Percentiles rank a stretch among this genome's conserved stretches.
These are phyloP conservation scores for Drosophila biarmipes DNA, from an alignment of 1,140 invertebrate species.

Conservation along the genomic window DNA sequence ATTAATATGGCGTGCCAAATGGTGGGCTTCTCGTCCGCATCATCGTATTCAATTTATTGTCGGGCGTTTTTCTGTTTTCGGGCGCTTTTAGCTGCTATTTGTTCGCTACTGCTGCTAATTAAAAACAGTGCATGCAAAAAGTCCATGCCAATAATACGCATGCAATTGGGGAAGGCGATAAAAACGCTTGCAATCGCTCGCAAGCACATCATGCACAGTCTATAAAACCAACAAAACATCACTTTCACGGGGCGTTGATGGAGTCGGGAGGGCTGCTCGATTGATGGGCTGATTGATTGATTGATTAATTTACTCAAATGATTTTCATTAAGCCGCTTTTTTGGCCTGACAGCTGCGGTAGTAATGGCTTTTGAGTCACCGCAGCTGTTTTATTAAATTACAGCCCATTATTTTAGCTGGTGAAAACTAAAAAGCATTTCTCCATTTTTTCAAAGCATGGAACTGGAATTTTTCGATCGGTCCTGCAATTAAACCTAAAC, in stretches of 20 bases:
- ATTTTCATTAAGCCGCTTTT: conserved; percentile 8
- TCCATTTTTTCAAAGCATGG: too few species aligned
- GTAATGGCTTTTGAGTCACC: too few species aligned
- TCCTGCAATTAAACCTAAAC: not conserved
- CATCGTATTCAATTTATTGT: conserved; percentile 27
- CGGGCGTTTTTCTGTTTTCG: conserved; percentile 37
- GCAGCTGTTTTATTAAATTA: too few species aligned
- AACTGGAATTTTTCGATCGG: too few species aligned
- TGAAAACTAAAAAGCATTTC: too few species aligned
- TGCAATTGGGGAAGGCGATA: conserved; percentile 29
- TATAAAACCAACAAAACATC: conserved; percentile 15
- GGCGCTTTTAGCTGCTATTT: conserved; percentile 31
- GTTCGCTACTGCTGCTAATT: conserved; percentile 32
- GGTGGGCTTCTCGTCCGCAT: conserved; percentile 10
- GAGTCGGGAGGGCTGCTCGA: conserved; percentile 23
- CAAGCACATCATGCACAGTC: conserved; percentile 26
- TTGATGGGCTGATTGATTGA: conserved; percentile 39
- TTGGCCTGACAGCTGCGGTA: conserved; percentile 5
- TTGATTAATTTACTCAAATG: conserved; percentile 37
- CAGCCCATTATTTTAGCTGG: too few species aligned
- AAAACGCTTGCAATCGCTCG: conserved; percentile 16
- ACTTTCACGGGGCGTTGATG: conserved; percentile 22
- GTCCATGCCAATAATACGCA: conserved; percentile 73
- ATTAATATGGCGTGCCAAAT: conserved; percentile 48
- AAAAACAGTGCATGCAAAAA: conserved; percentile 66